Evolutionary conservation across 2,113 vertebrate species (phyloP).

Genomic region (Melanocharis versteri): DNA sequence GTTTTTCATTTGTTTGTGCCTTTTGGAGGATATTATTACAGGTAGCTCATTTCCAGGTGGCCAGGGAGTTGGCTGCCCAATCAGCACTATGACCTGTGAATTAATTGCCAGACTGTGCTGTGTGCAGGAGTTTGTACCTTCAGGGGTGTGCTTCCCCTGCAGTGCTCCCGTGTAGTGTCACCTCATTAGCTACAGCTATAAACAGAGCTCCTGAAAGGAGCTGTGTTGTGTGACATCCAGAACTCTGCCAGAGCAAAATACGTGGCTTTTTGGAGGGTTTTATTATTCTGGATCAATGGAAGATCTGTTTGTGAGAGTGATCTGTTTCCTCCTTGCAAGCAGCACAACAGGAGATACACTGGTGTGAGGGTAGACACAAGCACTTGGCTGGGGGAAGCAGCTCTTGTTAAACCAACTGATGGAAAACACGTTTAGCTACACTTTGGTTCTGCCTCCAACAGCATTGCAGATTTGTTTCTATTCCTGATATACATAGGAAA

Average conservation of each 20-base stretch:
- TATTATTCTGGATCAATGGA: background rate
- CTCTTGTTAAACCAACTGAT: background rate
- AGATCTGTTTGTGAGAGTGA: background rate
- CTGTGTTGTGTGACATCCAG: background rate
- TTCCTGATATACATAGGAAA: background rate
- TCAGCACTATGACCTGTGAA: background rate
- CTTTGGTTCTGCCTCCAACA: background rate
- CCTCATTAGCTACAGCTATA: background rate
- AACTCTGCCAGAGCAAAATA: background rate
- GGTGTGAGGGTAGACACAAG: background rate
- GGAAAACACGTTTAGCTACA: background rate
- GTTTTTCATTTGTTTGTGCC: background rate
- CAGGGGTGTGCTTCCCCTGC: background rate
- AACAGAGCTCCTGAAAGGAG: background rate
- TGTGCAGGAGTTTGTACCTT: background rate
- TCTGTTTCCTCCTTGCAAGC: background rate
- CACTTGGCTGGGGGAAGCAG: background rate
- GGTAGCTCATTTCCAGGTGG: background rate
- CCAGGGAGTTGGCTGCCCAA: background rate
- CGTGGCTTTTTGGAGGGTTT: background rate
- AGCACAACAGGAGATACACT: background rate
- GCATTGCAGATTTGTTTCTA: background rate
- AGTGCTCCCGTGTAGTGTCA: background rate
- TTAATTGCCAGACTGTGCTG: background rate
- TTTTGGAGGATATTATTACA: background rate